Conservation (phyloP, 2,888 invertebrate genomes). For the Arrhopalites spinosus region DNA sequence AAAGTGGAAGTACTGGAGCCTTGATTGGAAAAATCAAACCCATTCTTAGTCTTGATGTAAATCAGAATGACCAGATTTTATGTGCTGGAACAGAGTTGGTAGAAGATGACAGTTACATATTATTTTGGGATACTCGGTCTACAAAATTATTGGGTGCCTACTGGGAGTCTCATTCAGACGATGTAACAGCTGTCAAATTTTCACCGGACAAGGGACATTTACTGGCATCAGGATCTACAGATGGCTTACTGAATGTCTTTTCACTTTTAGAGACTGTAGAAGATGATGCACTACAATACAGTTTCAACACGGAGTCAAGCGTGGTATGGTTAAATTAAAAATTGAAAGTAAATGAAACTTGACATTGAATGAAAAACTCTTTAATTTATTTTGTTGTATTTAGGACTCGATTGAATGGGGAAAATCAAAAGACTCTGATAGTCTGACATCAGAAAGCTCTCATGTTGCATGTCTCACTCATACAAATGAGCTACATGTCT, state of each 20-base stretch:
- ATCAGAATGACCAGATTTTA: slow-evolving; percentile 70
- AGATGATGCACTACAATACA: slow-evolving; percentile 77
- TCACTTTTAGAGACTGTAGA: slow-evolving; percentile 74
- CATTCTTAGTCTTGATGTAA: slow-evolving; percentile 75
- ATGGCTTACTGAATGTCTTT: slow-evolving; percentile 84
- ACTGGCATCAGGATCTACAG: slow-evolving; percentile 76
- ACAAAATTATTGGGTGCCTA: slow-evolving; percentile 73
- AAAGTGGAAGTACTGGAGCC: slow-evolving; percentile 58
- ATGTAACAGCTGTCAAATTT: slow-evolving; percentile 76
- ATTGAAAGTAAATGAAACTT: neutral
- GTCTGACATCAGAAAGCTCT: neutral
- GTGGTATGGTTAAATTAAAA: slow-evolving; percentile 63
- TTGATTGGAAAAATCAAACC: slow-evolving; percentile 63
- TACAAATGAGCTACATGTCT: slow-evolving; percentile 72
- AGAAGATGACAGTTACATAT: slow-evolving; percentile 72
- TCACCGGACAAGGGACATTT: slow-evolving; percentile 70
- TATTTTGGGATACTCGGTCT: slow-evolving; percentile 79
- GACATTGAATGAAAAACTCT: neutral
- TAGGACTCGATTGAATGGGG: slow-evolving; percentile 44
- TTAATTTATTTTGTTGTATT: neutral
- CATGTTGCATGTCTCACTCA: slow-evolving; percentile 71
- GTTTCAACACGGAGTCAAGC: slow-evolving; percentile 78
- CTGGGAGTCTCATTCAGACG: slow-evolving; percentile 82
- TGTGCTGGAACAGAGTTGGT: slow-evolving; percentile 76
- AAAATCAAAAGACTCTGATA: slow-evolving; percentile 58